These are phyloP conservation scores for Pipistrellus kuhlii DNA, from an alignment of 2,797 vertebrate species.

Conservation along the genomic window DNA sequence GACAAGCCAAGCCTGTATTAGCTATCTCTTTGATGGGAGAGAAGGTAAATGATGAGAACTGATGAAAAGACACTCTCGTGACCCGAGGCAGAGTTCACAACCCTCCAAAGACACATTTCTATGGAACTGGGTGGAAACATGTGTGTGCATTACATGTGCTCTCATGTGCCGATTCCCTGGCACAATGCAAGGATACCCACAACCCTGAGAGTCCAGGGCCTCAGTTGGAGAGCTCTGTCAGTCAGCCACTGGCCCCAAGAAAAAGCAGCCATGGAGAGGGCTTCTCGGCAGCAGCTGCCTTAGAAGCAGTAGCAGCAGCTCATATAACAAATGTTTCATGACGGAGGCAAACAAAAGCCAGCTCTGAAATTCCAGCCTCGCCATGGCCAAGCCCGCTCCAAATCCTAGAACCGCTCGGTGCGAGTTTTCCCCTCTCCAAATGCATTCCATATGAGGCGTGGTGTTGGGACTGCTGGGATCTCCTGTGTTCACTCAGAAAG, in stretches of 20 bases:
- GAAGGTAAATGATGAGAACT: conserved; percentile 11
- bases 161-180: not conserved
- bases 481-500: conserved; percentile 77
- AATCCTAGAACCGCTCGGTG: conserved; percentile 81
- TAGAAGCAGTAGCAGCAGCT: conserved; percentile 86
- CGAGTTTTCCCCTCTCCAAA: conserved; percentile 78
- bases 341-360: conserved; percentile 88
- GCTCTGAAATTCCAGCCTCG: conserved; percentile 86
- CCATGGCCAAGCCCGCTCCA: conserved; percentile 84
- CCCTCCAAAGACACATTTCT: not conserved
- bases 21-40: conserved; percentile 21
- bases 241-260: conserved; percentile 40
- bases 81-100: not conserved
- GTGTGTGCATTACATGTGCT: fast-evolving
- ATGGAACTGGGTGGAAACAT: not conserved
- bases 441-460: conserved; percentile 87
- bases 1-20: not conserved
- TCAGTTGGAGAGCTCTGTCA: conserved; percentile 1
- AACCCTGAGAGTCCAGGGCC: conserved; percentile 25
- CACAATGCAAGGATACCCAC: not conserved
- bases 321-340: conserved; percentile 87
- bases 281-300: conserved; percentile 83
- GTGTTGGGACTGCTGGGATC: conserved; percentile 78
- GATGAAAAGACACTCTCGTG: not conserved
- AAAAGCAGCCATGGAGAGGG: conserved; percentile 73